Conservation (phyloP, 2,797 vertebrate genomes). For the Odontamblyopus rebecca region DNA sequence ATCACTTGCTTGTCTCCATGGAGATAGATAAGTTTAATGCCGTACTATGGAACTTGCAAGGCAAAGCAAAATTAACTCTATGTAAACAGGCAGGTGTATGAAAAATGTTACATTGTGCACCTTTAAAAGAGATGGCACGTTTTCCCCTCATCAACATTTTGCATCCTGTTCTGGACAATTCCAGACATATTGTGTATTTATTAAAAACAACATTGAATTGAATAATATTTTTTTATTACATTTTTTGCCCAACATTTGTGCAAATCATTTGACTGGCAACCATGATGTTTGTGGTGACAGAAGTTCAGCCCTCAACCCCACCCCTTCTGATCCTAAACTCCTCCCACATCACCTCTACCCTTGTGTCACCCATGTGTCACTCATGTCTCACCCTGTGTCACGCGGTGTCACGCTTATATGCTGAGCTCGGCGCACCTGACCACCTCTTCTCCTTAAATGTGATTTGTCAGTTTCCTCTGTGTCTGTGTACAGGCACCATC, state of each 20-base stretch:
- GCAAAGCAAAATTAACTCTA: too few relatives aligned
- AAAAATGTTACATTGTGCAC: too few relatives aligned
- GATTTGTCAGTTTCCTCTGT: conserved; percentile 51
- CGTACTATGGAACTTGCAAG: too few relatives aligned
- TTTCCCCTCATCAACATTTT: too few relatives aligned
- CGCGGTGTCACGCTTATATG: conserved; percentile 32
- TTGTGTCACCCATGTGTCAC: conserved; percentile 31
- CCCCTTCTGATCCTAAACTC: conserved; percentile 36
- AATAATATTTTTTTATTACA: too few relatives aligned
- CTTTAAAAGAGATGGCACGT: too few relatives aligned
- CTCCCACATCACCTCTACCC: conserved; percentile 36
- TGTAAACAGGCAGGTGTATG: too few relatives aligned
- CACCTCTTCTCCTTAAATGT: conserved; percentile 47
- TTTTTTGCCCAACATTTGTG: background rate
- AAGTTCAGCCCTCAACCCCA: conserved; percentile 57
- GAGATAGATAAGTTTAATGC: too few relatives aligned
- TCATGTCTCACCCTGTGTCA: conserved; percentile 41
- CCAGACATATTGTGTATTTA: too few relatives aligned
- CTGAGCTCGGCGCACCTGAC: conserved; percentile 65
- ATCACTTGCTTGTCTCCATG: too few relatives aligned
- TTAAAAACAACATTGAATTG: too few relatives aligned
- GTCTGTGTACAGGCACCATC: conserved; percentile 68
- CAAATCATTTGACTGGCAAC: conserved; percentile 61
- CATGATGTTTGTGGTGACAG: conserved; percentile 61
- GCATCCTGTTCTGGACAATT: too few relatives aligned